These are phyloP conservation scores for Austrofundulus limnaeus DNA, from an alignment of 2,113 vertebrate species.

Conservation along the genomic window DNA sequence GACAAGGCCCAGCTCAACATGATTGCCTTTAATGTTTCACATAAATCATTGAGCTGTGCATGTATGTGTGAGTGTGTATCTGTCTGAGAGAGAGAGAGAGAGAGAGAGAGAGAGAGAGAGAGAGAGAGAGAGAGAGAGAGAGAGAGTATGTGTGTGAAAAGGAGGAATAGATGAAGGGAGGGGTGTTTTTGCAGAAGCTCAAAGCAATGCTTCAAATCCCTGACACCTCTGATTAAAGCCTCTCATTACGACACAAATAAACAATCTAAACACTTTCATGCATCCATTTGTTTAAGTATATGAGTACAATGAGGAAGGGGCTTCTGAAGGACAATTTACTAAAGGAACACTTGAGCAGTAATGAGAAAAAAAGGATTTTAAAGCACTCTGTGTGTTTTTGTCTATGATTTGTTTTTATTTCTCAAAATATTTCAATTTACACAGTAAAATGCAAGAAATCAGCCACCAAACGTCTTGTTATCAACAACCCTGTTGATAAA, in stretches of 20 bases:
- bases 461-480: too few relatives aligned
- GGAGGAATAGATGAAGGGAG: neutral
- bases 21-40: constrained; percentile 78
- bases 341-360: constrained; percentile 26
- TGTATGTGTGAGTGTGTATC: neutral
- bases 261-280: constrained; percentile 59
- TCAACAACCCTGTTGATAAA: too few relatives aligned
- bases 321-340: constrained; percentile 59
- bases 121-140: too few relatives aligned
- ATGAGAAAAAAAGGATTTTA: constrained; percentile 7
- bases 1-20: constrained; percentile 64
- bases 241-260: constrained; percentile 74
- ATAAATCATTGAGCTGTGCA: constrained; percentile 68
- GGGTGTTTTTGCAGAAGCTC: constrained; percentile 35
- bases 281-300: constrained; percentile 62
- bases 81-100: neutral
- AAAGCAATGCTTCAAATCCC: constrained; percentile 56
- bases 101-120: constrained; percentile 1
- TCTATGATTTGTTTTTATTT: too few relatives aligned
- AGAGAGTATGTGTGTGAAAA: constrained; percentile 11
- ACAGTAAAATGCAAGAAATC: too few relatives aligned
- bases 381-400: too few relatives aligned
- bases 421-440: too few relatives aligned
- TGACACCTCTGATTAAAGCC: constrained; percentile 72
- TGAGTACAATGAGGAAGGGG: constrained; percentile 31